A percentile compares a stretch with the other conserved stretches of the same genome.
Conservation (phyloP, 2,797 vertebrate species). For the Oreochromis grahami region DNA sequence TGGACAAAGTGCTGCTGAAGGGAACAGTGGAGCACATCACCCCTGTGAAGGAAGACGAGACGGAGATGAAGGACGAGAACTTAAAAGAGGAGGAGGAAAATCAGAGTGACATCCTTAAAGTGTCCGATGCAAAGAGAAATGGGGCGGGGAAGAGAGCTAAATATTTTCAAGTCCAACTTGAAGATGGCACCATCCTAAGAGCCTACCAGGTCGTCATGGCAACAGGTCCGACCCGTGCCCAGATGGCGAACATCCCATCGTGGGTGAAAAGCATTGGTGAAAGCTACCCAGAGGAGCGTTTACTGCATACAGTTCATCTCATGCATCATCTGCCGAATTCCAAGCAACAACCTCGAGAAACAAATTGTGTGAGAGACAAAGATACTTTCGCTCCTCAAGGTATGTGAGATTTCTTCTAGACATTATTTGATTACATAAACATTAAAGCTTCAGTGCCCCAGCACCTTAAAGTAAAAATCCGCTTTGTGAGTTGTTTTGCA, state of each 20-base stretch:
- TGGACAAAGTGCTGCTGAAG: conserved; percentile 67
- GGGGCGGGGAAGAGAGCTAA: conserved; percentile 33
- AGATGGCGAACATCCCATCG: conserved; percentile 77
- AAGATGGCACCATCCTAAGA: conserved; percentile 57
- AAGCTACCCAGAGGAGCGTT: conserved; percentile 71
- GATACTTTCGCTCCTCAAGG: conserved; percentile 22
- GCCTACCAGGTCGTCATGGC: conserved; percentile 70
- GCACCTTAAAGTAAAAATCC: background rate
- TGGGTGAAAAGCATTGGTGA: conserved; percentile 73
- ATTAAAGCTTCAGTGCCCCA: background rate
- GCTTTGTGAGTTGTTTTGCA: background rate
- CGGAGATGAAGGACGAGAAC: background rate
- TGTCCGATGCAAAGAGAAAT: background rate
- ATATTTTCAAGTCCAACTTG: conserved; percentile 69
- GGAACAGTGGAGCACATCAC: conserved; percentile 74
- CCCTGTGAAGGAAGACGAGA: conserved; percentile 41
- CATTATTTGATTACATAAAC: background rate
- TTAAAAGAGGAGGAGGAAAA: background rate
- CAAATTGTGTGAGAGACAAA: background rate
- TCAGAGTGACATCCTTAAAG: background rate
- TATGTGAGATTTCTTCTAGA: conserved; percentile 9
- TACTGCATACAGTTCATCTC: conserved; percentile 76
- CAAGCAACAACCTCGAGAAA: conserved; percentile 10
- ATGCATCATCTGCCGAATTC: conserved; percentile 65
- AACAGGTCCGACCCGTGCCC: conserved; percentile 75